phyloP scores from a whole-genome alignment of 64 coral and sea anemone genomes.

The Dendrophyllia cribrosa region DNA sequence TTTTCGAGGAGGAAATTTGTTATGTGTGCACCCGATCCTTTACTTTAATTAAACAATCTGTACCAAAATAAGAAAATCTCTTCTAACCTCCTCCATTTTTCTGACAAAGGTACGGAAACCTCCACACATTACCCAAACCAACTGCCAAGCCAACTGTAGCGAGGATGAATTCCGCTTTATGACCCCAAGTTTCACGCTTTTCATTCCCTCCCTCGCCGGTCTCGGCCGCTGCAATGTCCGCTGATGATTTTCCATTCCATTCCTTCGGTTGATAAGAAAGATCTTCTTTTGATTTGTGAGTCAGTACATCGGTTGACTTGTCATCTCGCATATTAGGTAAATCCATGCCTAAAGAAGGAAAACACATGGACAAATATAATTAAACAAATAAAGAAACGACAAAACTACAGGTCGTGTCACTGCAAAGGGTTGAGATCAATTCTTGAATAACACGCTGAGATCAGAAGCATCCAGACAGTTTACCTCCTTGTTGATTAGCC shows the following conservation, averaged over 20 bases:
- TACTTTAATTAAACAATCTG: background rate
- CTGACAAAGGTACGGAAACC: conserved; percentile 93
- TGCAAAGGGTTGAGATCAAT: too few relatives aligned
- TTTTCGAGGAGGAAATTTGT: background rate
- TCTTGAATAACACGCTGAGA: background rate
- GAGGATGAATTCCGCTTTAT: conserved; percentile 90
- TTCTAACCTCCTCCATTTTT: conserved; percentile 88
- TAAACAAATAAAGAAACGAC: background rate
- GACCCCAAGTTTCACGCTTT: conserved; percentile 85
- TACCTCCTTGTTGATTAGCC: conserved; percentile 30
- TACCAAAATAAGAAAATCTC: background rate
- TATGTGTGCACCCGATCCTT: background rate
- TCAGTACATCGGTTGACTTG: conserved; percentile 83
- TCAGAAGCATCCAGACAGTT: background rate
- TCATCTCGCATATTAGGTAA: conserved; percentile 55
- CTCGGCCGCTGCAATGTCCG: conserved; percentile 8
- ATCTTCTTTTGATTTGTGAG: conserved; percentile 51
- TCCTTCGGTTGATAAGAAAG: conserved; percentile 67
- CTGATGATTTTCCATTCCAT: conserved; percentile 50
- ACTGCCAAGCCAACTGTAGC: conserved; percentile 90
- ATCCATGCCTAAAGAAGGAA: conserved; percentile 14
- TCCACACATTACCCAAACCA: conserved; percentile 90
- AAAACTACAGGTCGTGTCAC: too few relatives aligned
- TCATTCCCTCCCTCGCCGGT: conserved; percentile 31
- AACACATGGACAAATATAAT: conserved; percentile 1